Base-by-base conservation (phyloP, 2,797 vertebrate species). In the Borostomias antarcticus region DNA sequence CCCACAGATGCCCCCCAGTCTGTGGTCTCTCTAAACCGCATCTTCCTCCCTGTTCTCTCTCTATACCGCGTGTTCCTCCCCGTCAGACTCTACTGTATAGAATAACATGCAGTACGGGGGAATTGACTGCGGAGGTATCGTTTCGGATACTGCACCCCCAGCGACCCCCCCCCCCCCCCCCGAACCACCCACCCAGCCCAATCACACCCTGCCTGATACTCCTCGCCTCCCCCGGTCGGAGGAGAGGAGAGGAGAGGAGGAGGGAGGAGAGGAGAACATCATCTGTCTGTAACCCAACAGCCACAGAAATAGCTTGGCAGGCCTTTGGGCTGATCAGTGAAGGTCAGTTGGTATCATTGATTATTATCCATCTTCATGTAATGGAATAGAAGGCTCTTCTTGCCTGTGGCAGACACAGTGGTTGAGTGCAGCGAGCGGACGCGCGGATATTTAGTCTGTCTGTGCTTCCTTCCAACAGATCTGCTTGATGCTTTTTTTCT, bases 331-430 rank as follows among this genome's bases (percentile, higher is more conserved):
- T 73, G 66, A 83, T 83, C 81, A 74, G 78, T 81, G 73, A 73
- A 81, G 79, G 74, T 80, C 73, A 76, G 71, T 66, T 77, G 68
- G 61, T 47, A 70, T 83, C 67, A 80, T 85, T 67, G 81, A 85
- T 85, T 72, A 74, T 65, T 65, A 62, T 71, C 72, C 43, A 23
- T 74, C 76, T 76, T 74, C 60, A 51, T 80, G 74, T 83, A 80
- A 85, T 69, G 77, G 68, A 79, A 77, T n/a, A n/a, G n/a, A n/a
- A 64, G 71, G 65, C 80, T 72, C 70, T 43, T 60, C 72, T 68
- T 43, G 45, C 33, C 40, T 72, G 64, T 51, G 63, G 73, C 68
- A 64, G 60, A 74, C 40, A 57, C 50, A 54, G 43, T 58, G 59
- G 45, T 75, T 26, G 70, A 72, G 63, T 72, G 60, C 78, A 53